A percentile compares a stretch with the other conserved stretches of the same genome.
These are phyloP conservation scores for Coleophora deauratella DNA, from an alignment of 2,888 invertebrate species.

Conservation along the genomic window DNA sequence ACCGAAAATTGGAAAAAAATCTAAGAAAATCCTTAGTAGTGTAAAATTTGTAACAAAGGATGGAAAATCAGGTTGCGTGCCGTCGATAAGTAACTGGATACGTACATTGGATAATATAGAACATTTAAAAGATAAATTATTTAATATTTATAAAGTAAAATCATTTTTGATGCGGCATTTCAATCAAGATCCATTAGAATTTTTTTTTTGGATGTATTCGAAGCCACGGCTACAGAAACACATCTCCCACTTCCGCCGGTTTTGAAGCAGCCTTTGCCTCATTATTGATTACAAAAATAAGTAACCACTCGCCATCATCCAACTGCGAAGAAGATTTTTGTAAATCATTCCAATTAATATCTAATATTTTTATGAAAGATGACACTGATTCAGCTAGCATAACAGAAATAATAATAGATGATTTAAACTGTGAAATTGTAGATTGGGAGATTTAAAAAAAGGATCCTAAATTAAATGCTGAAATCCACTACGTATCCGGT, in stretches of 20 bases:
- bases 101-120: slow-evolving; percentile 3
- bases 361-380: not conserved
- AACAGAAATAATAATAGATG: not conserved
- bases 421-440: not conserved
- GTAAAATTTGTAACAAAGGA: slow-evolving; percentile 5
- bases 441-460: not conserved
- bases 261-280: slow-evolving; percentile 7
- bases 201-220: slow-evolving; percentile 8
- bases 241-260: not conserved
- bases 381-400: not conserved
- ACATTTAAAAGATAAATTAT: not conserved
- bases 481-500: not conserved
- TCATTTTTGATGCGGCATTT: slow-evolving; percentile 8
- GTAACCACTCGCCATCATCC: not conserved
- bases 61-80: not conserved
- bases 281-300: slow-evolving; percentile 1
- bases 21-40: slow-evolving; percentile 5
- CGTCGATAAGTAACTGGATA: slow-evolving; percentile 5
- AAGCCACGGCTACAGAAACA: slow-evolving; percentile 6
- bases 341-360: not conserved
- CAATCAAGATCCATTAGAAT: slow-evolving; percentile 6
- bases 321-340: not conserved
- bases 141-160: not conserved
- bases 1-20: slow-evolving; percentile 3
- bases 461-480: not conserved